A percentile compares a stretch with the other conserved stretches of the same genome.
These are phyloP conservation scores for Aradophagus sp. DNA, from an alignment of 1,140 invertebrate genomes.

Conservation along the genomic window DNA sequence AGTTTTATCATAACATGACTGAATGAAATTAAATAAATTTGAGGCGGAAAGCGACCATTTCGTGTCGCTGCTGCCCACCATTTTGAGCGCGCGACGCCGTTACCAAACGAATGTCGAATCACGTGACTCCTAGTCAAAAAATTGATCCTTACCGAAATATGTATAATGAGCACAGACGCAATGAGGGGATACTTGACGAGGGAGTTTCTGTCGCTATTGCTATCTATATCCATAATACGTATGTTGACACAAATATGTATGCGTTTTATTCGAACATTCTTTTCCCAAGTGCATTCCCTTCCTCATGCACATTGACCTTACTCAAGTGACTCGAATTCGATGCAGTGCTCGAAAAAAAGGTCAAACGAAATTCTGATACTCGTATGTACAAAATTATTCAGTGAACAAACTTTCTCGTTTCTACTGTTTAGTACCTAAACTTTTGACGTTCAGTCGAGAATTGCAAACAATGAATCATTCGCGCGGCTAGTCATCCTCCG, in stretches of 20 bases:
- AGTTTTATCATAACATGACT: no score
- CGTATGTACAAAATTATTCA: constrained; percentile 42
- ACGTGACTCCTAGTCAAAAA: no score
- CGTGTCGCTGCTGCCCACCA: no score
- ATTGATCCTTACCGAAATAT: constrained; percentile 39
- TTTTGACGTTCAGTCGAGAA: constrained; percentile 3
- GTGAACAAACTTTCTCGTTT: constrained; percentile 35
- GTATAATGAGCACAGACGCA: constrained; percentile 53
- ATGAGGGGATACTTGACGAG: constrained; percentile 33
- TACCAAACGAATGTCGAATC: no score
- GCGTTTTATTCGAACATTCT: constrained; percentile 21
- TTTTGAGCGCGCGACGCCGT: no score
- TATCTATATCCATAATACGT: constrained; percentile 46
- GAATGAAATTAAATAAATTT: no score
- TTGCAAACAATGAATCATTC: constrained; percentile 13
- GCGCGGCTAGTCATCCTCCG: constrained; percentile 10
- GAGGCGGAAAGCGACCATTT: no score
- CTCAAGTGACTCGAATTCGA: constrained; percentile 16
- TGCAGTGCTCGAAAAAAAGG: constrained; percentile 17
- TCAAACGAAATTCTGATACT: constrained; percentile 19
- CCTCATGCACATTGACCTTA: constrained; percentile 33
- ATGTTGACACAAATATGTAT: constrained; percentile 48
- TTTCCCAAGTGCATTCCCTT: no score
- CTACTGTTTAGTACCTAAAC: constrained; percentile 25
- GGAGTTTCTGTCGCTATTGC: constrained; percentile 43